Evolutionary conservation across 2,888 invertebrate genomes (phyloP).

Genomic region (Catotricha subobsoleta): DNA sequence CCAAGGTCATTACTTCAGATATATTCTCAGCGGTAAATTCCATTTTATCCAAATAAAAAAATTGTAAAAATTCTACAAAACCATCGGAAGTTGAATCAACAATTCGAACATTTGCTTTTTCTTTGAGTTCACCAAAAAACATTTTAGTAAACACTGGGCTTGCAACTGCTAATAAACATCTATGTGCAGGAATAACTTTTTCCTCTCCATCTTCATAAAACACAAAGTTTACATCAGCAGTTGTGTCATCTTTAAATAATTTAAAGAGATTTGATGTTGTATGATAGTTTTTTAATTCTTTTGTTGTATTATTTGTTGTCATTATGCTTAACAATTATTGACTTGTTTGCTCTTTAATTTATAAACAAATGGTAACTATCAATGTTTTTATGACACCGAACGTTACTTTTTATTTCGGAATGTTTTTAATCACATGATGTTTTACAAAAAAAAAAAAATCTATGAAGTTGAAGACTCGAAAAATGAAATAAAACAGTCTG

Average conservation of each 20-base stretch:
- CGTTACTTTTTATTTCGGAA: too few relatives aligned
- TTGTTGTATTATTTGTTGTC: background rate
- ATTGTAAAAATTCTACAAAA: constrained; percentile 5
- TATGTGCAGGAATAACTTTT: background rate
- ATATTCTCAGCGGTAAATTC: background rate
- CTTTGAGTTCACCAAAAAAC: constrained; percentile 6
- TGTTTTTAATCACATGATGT: too few relatives aligned
- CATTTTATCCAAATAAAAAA: constrained; percentile 6
- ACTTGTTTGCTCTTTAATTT: too few relatives aligned
- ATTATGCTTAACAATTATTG: too few relatives aligned
- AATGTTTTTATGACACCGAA: too few relatives aligned
- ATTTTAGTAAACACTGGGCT: constrained; percentile 5
- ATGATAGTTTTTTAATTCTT: constrained; percentile 5
- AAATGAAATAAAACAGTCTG: too few relatives aligned
- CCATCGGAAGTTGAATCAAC: constrained; percentile 6
- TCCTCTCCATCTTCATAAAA: background rate
- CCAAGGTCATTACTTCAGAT: constrained; percentile 5
- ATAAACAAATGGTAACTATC: too few relatives aligned
- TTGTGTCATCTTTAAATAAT: background rate
- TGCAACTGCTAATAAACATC: constrained; percentile 4
- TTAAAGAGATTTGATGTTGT: background rate
- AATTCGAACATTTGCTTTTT: constrained; percentile 2
- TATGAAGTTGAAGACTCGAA: too few relatives aligned
- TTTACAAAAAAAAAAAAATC: too few relatives aligned
- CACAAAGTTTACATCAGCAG: constrained; percentile 6